phyloP scores from a whole-genome alignment of 2,113 vertebrate species.

The Axis porcinus region DNA sequence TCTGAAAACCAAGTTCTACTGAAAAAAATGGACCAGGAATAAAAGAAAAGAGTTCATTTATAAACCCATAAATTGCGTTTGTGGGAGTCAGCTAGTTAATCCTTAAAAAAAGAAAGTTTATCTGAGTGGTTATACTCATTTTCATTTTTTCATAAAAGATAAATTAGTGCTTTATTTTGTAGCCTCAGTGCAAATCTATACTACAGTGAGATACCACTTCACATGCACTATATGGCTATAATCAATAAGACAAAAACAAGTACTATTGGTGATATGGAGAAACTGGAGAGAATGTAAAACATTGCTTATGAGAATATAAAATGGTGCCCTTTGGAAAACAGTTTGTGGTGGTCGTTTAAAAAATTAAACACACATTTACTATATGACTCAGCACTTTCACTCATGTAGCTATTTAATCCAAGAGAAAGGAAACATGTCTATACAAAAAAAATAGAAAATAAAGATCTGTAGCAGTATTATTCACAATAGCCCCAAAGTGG shows the following conservation, averaged over 20 bases:
- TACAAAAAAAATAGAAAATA: neutral
- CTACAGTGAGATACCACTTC: neutral
- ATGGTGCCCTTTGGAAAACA: neutral
- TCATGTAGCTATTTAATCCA: neutral
- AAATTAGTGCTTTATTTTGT: neutral
- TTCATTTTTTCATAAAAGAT: neutral
- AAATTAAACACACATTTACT: neutral
- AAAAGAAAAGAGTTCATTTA: neutral
- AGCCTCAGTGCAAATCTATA: neutral
- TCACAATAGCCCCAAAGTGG: neutral
- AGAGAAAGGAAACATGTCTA: neutral
- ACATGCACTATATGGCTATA: neutral
- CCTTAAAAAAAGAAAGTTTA: neutral
- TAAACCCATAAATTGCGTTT: neutral
- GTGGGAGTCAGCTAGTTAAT: neutral
- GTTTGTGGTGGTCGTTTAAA: neutral
- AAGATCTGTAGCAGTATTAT: neutral
- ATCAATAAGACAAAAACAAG: neutral
- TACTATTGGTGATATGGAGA: neutral
- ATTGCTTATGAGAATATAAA: neutral
- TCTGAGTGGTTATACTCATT: neutral
- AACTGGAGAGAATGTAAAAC: neutral
- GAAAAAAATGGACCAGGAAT: neutral
- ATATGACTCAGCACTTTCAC: neutral
- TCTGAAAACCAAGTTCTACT: neutral